These are phyloP conservation scores for Onychomys leucogaster DNA, from an alignment of 2,797 vertebrate species.

Conservation along the genomic window DNA sequence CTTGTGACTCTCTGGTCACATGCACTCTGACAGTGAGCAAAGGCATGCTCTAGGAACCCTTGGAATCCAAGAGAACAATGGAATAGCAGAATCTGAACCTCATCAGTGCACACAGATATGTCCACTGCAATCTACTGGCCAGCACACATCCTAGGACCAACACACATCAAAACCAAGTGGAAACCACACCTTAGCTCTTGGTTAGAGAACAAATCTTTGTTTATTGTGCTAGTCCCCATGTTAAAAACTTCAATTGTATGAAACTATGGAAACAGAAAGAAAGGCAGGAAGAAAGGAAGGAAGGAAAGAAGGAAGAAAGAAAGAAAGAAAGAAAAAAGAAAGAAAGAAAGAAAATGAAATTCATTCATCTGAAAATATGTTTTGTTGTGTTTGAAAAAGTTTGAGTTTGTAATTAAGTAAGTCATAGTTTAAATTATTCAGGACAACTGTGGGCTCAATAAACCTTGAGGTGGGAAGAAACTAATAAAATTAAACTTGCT, in stretches of 20 bases:
- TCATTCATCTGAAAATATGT: background rate
- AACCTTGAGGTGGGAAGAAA: background rate
- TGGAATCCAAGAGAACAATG: background rate
- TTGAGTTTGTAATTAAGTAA: background rate
- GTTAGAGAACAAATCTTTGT: background rate
- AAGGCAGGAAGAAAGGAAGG: background rate
- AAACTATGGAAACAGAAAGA: background rate
- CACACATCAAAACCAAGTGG: background rate
- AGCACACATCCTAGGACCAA: background rate
- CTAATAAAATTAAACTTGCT: background rate
- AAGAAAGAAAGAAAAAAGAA: background rate
- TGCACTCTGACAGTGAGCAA: background rate
- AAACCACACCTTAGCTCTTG: background rate
- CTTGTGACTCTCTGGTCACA: background rate
- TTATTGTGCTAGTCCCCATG: background rate
- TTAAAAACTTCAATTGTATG: background rate
- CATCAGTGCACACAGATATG: background rate
- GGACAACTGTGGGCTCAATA: background rate
- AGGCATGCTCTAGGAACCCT: background rate
- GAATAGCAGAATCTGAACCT: background rate
- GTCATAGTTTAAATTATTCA: background rate
- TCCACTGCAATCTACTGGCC: background rate
- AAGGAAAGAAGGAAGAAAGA: too few species aligned
- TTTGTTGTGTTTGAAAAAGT: background rate
- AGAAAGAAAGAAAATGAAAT: too few species aligned